Percentiles rank a stretch among this genome's conserved stretches.
These are phyloP conservation scores for Tubulanus polymorphus DNA, from an alignment of 2,888 invertebrate species.

Conservation along the genomic window DNA sequence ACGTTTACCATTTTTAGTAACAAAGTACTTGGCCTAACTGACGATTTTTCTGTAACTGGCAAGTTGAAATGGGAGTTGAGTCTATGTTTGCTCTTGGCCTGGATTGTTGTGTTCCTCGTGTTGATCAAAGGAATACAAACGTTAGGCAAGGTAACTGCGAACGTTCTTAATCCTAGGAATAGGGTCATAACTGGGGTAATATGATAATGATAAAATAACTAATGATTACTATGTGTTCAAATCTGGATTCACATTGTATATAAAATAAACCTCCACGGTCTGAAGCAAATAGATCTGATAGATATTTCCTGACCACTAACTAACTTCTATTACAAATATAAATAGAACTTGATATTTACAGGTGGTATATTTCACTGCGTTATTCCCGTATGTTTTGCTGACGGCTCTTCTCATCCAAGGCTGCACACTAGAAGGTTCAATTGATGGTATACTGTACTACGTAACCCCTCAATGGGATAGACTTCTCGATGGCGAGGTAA, in stretches of 20 bases:
- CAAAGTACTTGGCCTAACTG: slow-evolving; percentile 26
- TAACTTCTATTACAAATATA: too few relatives aligned
- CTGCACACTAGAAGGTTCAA: slow-evolving; percentile 72
- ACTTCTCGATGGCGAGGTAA: slow-evolving; percentile 64
- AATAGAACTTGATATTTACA: too few relatives aligned
- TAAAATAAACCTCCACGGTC: too few relatives aligned
- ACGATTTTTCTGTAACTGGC: slow-evolving; percentile 28
- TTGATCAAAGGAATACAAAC: slow-evolving; percentile 36
- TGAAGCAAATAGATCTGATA: too few relatives aligned
- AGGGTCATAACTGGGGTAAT: too few relatives aligned
- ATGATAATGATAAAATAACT: too few relatives aligned
- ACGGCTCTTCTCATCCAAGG: slow-evolving; percentile 68
- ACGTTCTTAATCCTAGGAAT: too few relatives aligned
- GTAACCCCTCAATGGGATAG: slow-evolving; percentile 71
- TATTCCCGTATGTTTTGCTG: slow-evolving; percentile 46
- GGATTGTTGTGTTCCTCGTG: slow-evolving; percentile 32
- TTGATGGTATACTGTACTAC: slow-evolving; percentile 70
- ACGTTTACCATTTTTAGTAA: too few relatives aligned
- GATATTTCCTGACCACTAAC: too few relatives aligned
- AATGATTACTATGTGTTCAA: too few relatives aligned
- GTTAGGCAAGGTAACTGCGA: slow-evolving; percentile 37
- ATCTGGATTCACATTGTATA: too few relatives aligned
- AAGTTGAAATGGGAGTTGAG: slow-evolving; percentile 24
- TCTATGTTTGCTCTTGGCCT: slow-evolving; percentile 28
- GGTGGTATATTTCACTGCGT: slow-evolving; percentile 46